Evolutionary conservation across 23 tunicate genomes (phyloP).

Genomic region (Trididemnum nubilum): DNA sequence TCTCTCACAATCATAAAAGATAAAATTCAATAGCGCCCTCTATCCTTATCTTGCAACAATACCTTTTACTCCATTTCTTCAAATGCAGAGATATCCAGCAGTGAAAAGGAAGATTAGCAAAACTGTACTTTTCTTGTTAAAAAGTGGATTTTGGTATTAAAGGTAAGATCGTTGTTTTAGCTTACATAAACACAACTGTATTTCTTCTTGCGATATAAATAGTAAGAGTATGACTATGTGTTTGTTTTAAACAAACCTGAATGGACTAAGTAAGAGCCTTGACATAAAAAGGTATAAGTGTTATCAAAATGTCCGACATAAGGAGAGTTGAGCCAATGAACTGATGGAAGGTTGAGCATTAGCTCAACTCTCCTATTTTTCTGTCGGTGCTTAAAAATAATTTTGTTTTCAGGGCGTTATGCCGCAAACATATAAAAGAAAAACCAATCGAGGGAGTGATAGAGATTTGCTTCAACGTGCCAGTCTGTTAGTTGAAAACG

Average conservation of each 20-base stretch:
- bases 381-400: not conserved
- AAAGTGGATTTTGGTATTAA: not conserved
- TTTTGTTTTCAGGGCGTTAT: conserved; percentile 3
- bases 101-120: not conserved
- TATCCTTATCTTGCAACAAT: not conserved
- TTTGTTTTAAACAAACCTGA: not conserved
- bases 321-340: conserved; percentile 8
- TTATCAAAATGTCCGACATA: not conserved
- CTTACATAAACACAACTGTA: not conserved
- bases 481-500: not conserved
- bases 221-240: not conserved
- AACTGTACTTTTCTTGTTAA: not conserved
- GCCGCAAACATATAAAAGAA: conserved; percentile 1
- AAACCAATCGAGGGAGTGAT: not conserved
- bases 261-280: not conserved
- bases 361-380: not conserved
- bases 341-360: not conserved
- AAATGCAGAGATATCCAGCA: not conserved
- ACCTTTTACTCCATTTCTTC: not conserved
- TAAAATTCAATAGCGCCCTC: conserved; percentile 2
- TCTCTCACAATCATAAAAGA: not conserved
- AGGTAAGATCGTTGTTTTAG: conserved; percentile 9
- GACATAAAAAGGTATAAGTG: not conserved
- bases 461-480: conserved; percentile 5
- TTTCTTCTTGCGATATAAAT: not conserved